Conservation (phyloP, 2,113 vertebrate genomes). For the Coturnix japonica region DNA sequence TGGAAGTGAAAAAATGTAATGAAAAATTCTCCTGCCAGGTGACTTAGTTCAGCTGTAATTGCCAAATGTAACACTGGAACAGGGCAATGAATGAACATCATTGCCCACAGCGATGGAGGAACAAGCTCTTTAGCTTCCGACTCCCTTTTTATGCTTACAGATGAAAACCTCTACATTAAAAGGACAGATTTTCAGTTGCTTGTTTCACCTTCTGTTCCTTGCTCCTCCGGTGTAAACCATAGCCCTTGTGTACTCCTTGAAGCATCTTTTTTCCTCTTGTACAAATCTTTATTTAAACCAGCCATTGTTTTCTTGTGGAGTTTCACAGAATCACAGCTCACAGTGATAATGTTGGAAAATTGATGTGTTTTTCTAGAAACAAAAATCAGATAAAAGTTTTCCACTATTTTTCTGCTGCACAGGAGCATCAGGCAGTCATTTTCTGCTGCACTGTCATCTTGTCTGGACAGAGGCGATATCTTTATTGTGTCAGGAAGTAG, state of each 20-base stretch:
- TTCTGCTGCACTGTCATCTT: background rate
- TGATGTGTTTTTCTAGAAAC: background rate
- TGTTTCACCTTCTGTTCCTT: background rate
- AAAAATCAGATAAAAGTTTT: background rate
- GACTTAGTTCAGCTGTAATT: background rate
- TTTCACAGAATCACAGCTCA: background rate
- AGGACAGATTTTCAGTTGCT: background rate
- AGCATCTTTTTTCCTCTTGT: background rate
- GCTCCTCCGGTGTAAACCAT: background rate
- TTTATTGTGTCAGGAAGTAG: background rate
- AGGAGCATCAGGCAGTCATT: background rate
- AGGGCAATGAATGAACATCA: background rate
- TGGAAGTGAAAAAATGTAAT: background rate
- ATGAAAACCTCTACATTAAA: background rate
- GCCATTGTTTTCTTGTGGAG: background rate
- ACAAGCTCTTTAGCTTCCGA: background rate
- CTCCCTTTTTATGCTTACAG: background rate
- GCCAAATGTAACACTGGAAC: background rate
- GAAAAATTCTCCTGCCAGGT: background rate
- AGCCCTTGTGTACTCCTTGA: rapidly evolving
- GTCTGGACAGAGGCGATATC: background rate
- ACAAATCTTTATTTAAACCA: background rate
- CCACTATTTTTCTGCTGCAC: background rate
- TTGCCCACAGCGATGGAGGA: background rate
- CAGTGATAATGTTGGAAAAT: background rate